Evolutionary conservation across 2,113 vertebrate species (phyloP).

Genomic region (Neolamprologus longior): DNA sequence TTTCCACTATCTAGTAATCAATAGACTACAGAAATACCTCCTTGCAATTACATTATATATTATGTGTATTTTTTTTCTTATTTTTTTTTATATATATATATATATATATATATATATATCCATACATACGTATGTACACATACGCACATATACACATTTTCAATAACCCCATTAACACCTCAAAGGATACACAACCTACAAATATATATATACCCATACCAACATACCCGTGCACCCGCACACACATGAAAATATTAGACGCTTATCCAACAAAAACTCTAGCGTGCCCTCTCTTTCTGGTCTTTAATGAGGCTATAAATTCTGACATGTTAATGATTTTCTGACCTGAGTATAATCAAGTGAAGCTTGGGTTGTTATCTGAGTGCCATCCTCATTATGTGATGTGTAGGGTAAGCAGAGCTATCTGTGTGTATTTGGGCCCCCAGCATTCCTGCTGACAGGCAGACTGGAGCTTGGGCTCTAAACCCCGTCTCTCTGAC

Average conservation of each 20-base stretch:
- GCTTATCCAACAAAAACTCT: not conserved
- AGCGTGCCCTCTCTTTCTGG: not conserved
- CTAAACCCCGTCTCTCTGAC: conserved; percentile 1
- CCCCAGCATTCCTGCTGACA: conserved; percentile 60
- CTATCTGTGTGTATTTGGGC: not conserved
- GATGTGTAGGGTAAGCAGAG: not conserved
- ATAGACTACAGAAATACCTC: too few species aligned
- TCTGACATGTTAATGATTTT: not conserved
- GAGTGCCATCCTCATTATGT: not conserved
- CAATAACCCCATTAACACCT: too few species aligned
- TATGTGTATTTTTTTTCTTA: fast-evolving
- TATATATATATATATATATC: too few species aligned
- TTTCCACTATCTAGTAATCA: too few species aligned
- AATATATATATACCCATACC: too few species aligned
- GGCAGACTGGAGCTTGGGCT: conserved; percentile 28
- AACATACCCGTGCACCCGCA: too few species aligned
- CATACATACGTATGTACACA: too few species aligned
- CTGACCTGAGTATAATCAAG: not conserved
- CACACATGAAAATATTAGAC: too few species aligned
- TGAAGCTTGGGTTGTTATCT: not conserved
- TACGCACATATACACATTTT: too few species aligned
- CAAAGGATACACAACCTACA: too few species aligned
- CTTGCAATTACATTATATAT: too few species aligned
- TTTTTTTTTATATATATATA: too few species aligned
- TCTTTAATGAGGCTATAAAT: not conserved